Percentiles rank a stretch among this genome's conserved stretches.
Conservation (phyloP, 2,113 vertebrate genomes). For the rabbit (Oryctolagus cuniculus) region DNA sequence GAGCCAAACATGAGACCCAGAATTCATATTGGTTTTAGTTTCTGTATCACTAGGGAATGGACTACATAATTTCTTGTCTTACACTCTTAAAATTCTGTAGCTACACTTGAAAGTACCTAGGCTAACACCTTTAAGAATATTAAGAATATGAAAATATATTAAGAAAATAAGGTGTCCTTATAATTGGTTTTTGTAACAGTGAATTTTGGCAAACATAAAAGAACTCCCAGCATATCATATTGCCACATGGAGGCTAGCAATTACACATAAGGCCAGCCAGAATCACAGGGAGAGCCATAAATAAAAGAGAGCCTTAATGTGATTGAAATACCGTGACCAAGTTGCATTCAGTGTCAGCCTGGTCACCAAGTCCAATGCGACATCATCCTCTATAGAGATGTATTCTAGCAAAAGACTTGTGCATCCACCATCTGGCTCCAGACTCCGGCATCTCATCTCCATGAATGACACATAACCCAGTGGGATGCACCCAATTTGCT, state of each 20-base stretch:
- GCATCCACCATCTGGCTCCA: conserved; percentile 91
- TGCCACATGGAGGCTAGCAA: conserved; percentile 91
- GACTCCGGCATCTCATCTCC: conserved; percentile 82
- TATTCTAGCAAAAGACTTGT: conserved; percentile 87
- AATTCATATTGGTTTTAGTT: conserved; percentile 19
- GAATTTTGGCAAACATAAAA: conserved; percentile 75
- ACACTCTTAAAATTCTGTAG: background rate
- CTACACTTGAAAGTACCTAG: background rate
- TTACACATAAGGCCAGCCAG: conserved; percentile 91
- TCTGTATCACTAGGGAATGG: background rate
- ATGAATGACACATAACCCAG: conserved; percentile 82
- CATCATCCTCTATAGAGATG: conserved; percentile 89
- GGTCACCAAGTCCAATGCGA: conserved; percentile 80
- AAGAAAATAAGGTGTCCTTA: conserved; percentile 16
- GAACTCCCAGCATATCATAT: conserved; percentile 66
- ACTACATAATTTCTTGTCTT: background rate
- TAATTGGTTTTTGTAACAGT: conserved; percentile 8
- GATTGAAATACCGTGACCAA: conserved; percentile 97
- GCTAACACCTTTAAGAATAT: background rate
- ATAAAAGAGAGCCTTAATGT: conserved; percentile 95
- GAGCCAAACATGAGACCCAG: background rate
- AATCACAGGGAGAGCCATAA: conserved; percentile 92
- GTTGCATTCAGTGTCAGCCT: conserved; percentile 88
- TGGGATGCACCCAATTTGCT: conserved; percentile 77
- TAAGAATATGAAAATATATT: conserved; percentile 23